phyloP scores from a whole-genome alignment of 1,140 invertebrate species.

The Bombus consobrinus region DNA sequence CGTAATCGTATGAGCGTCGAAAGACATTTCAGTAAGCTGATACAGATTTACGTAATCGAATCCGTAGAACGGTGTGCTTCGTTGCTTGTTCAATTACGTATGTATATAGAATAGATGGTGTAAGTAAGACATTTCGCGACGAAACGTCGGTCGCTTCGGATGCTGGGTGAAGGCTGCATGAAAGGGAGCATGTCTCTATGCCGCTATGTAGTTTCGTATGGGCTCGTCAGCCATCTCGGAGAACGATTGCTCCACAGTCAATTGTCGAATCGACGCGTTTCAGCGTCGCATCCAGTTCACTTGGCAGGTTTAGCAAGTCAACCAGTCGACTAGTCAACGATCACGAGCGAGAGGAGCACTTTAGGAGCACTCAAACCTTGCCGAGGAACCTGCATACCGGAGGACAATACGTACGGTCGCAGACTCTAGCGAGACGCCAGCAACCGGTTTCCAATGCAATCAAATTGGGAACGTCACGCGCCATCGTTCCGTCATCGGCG shows the following conservation, averaged over 20 bases:
- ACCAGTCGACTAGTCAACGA: conserved; percentile 86
- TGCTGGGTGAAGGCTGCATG: conserved; percentile 65
- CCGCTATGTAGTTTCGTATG: conserved; percentile 19
- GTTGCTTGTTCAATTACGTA: conserved; percentile 41
- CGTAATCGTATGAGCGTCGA: conserved; percentile 15
- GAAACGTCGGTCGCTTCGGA: conserved; percentile 50
- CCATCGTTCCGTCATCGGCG: conserved; percentile 5
- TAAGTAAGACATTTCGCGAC: not conserved
- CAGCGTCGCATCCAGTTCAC: conserved; percentile 78
- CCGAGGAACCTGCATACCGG: conserved; percentile 87
- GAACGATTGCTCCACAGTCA: conserved; percentile 20
- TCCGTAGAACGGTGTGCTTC: conserved; percentile 33
- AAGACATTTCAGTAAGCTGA: conserved; percentile 28
- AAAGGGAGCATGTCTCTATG: conserved; percentile 53
- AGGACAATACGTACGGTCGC: conserved; percentile 32
- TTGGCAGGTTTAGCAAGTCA: conserved; percentile 91
- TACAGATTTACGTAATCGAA: conserved; percentile 24
- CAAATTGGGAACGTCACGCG: conserved; percentile 10
- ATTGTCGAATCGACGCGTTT: conserved; percentile 63
- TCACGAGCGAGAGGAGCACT: conserved; percentile 84
- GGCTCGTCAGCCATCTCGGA: not conserved
- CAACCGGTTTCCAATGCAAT: not conserved
- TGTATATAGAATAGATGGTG: not conserved
- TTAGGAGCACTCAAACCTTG: conserved; percentile 89
- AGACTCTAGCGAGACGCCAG: conserved; percentile 23